Conservation (phyloP, 35 echinoderm and acorn worm genomes). For the Amphiura filiformis region DNA sequence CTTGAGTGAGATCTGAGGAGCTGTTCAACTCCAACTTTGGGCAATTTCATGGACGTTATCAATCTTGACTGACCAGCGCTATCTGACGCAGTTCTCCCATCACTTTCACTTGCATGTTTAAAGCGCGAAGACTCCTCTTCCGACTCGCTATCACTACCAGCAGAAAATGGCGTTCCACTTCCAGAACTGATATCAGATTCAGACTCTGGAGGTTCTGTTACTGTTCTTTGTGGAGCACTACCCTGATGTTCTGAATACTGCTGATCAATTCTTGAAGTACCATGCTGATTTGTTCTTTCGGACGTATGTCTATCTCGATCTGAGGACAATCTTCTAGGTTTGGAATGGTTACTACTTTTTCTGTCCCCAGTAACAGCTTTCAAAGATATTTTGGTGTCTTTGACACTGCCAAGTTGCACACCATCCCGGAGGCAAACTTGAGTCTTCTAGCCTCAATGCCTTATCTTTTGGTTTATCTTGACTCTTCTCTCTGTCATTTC, state of each 20-base stretch:
- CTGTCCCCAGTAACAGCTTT: conserved; percentile 1
- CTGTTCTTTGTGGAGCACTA: neutral
- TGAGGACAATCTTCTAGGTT: neutral
- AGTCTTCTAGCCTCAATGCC: conserved; percentile 31
- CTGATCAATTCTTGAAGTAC: too few relatives aligned
- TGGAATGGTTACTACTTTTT: neutral
- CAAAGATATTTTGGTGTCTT: neutral
- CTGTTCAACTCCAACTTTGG: neutral
- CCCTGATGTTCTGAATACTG: neutral
- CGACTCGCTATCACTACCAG: conserved; percentile 23
- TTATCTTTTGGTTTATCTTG: conserved; percentile 11
- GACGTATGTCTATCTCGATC: neutral
- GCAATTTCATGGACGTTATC: conserved; percentile 35
- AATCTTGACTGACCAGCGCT: conserved; percentile 9
- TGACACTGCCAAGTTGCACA: conserved; percentile 21
- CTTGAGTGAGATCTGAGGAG: neutral
- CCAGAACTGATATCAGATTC: conserved; percentile 1
- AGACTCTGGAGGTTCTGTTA: neutral
- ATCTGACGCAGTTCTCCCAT: neutral
- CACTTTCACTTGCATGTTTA: conserved; percentile 33
- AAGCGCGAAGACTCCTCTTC: conserved; percentile 47
- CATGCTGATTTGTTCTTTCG: neutral
- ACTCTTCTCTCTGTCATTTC: neutral
- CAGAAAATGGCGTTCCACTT: conserved; percentile 41
- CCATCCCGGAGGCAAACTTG: conserved; percentile 29